Evolutionary conservation across 2,113 vertebrate genomes (phyloP).

Genomic region (Albula goreensis): DNA sequence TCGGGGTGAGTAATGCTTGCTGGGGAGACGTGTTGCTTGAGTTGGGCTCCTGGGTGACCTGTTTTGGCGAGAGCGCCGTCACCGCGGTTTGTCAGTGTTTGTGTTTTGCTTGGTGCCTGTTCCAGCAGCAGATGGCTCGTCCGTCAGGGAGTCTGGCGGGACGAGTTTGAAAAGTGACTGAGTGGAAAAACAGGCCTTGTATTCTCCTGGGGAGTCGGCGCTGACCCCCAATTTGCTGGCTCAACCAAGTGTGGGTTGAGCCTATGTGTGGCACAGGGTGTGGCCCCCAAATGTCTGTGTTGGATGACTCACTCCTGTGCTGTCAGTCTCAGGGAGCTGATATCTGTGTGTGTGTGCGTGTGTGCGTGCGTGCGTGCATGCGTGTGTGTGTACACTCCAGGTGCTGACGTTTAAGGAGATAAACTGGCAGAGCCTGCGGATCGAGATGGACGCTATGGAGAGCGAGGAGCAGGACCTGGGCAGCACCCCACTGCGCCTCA

Average conservation of each 20-base stretch:
- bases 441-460: conserved; percentile 93
- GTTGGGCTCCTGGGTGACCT: not conserved
- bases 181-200: not conserved
- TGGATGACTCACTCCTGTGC: not conserved
- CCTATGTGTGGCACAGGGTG: not conserved
- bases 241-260: not conserved
- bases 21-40: not conserved
- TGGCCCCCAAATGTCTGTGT: not conserved
- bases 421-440: conserved; percentile 94
- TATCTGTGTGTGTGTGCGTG: not conserved
- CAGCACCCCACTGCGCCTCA: conserved; percentile 89
- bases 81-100: not conserved
- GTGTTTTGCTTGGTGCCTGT: not conserved
- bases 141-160: not conserved
- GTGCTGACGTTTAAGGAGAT: conserved; percentile 97
- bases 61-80: not conserved
- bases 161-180: not conserved
- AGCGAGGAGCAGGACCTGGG: conserved; percentile 84
- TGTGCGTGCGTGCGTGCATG: conserved; percentile 11
- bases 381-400: conserved; percentile 55
- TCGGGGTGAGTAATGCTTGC: not conserved
- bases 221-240: not conserved
- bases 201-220: not conserved
- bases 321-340: not conserved
- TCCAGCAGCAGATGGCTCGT: not conserved